Evolutionary conservation across 1,140 invertebrate genomes (phyloP).

Genomic region (Euglossa dilemma): DNA sequence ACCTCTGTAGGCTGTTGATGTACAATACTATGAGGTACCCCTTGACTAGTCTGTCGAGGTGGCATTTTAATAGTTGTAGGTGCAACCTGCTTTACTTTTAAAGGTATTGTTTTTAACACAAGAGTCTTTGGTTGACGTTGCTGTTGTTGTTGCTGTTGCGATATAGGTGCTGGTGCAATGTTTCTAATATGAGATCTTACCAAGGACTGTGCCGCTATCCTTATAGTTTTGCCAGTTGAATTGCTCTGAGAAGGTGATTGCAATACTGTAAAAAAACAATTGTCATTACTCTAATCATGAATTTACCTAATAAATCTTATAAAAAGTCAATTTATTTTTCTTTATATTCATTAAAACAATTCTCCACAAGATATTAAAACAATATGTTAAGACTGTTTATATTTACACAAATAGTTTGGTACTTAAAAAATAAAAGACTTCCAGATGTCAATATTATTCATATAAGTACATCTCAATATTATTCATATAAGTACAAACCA

Average conservation of each 20-base stretch:
- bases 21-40: constrained; percentile 68
- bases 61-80: constrained; percentile 78
- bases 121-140: constrained; percentile 77
- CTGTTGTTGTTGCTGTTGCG: constrained; percentile 62
- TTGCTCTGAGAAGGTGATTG: constrained; percentile 62
- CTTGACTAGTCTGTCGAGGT: constrained; percentile 64
- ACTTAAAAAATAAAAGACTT: neutral
- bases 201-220: constrained; percentile 74
- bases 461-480: neutral
- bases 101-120: constrained; percentile 78
- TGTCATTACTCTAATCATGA: neutral
- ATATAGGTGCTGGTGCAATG: constrained; percentile 68
- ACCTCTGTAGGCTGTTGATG: constrained; percentile 79
- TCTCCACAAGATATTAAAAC: constrained; percentile 19
- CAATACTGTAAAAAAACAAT: constrained; percentile 66
- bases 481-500: neutral
- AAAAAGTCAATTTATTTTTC: neutral
- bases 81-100: constrained; percentile 79
- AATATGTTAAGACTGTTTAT: neutral
- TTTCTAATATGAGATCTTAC: constrained; percentile 75
- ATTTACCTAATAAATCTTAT: neutral
- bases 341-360: constrained; percentile 1
- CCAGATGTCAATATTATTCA: neutral
- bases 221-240: constrained; percentile 70
- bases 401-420: neutral